Evolutionary conservation across 2,797 vertebrate species (phyloP).

Genomic region (Anabacerthia variegaticeps): DNA sequence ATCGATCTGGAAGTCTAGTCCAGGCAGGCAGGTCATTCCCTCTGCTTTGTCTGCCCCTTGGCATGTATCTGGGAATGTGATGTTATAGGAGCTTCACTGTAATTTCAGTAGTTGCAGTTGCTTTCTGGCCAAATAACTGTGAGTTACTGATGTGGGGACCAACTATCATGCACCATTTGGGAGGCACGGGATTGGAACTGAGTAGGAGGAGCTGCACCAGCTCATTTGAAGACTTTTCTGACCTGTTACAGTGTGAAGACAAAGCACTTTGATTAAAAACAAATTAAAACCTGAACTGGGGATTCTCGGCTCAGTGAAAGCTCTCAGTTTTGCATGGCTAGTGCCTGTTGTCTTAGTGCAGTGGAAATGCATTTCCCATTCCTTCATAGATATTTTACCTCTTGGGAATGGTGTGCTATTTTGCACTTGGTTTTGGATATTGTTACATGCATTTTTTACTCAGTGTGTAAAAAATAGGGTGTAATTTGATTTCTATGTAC

Average conservation of each 20-base stretch:
- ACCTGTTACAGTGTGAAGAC: neutral
- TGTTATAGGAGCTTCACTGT: neutral
- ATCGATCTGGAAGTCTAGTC: neutral
- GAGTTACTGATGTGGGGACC: neutral
- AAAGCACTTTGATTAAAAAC: neutral
- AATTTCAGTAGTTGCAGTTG: neutral
- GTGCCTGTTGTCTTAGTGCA: neutral
- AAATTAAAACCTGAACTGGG: neutral
- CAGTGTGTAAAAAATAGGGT: neutral
- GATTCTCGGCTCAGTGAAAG: neutral
- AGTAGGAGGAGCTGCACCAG: neutral
- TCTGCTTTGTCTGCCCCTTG: neutral
- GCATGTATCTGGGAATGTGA: neutral
- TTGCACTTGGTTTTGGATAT: neutral
- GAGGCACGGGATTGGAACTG: neutral
- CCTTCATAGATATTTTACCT: neutral
- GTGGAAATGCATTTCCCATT: neutral
- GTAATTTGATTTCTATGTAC: neutral
- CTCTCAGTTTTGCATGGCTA: neutral
- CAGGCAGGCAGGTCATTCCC: neutral
- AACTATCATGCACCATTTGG: neutral
- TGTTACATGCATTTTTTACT: neutral
- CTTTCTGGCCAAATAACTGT: neutral
- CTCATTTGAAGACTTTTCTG: neutral
- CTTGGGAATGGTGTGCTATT: neutral